Evolutionary conservation across 2,797 vertebrate genomes (phyloP), one percentile per base, ranked within the genome.

Genomic region (Danio albolineatus): DNA sequence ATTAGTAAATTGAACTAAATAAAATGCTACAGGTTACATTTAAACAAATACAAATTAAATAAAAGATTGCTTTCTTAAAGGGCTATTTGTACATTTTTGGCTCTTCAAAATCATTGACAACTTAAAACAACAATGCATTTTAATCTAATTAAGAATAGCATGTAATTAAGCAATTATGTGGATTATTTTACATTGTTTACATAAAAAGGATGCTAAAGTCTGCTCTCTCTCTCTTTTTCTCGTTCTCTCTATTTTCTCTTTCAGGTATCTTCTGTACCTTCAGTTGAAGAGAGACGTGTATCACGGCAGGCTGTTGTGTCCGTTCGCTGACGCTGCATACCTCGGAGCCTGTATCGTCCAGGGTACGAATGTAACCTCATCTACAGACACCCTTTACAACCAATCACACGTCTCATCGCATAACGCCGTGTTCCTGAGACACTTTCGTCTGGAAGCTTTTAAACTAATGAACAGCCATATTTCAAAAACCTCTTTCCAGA

Each of bases 271-370:
- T 72, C 87, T 99, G 83, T 99, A 98, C 83, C 93, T 99, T 77
- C 98, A 99, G 89, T 84, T 99, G 88, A 99, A 99, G 90, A 95
- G 98, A 83, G 98, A 99, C 17, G 95, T 99, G 89, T 98, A 98
- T 87, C 98, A 99, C 0, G 98, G 98, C 10, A 96, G 98, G 73
- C 93, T 99, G 83, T 94, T 99, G 66, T 99, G 98, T 79, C 97
- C 95, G 13, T 97, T 98, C 83, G 94, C 95, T 57, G 97, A 99
- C 85, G 98, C 98, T 86, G 96, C 96, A 36, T 98, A 95, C 87
- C 89, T 99, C 82, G 98, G 97, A 89, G 97, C 96, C 78, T 98
- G 96, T 86, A 96, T 98, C 38, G 82, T 98, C 13, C 97, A 98
- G 94, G 97, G 98, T 98, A 89, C 94, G 92, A 86, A 43, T 81